These are phyloP conservation scores for Archegozetes longisetosus DNA, from an alignment of 1,140 invertebrate genomes.

Conservation along the genomic window DNA sequence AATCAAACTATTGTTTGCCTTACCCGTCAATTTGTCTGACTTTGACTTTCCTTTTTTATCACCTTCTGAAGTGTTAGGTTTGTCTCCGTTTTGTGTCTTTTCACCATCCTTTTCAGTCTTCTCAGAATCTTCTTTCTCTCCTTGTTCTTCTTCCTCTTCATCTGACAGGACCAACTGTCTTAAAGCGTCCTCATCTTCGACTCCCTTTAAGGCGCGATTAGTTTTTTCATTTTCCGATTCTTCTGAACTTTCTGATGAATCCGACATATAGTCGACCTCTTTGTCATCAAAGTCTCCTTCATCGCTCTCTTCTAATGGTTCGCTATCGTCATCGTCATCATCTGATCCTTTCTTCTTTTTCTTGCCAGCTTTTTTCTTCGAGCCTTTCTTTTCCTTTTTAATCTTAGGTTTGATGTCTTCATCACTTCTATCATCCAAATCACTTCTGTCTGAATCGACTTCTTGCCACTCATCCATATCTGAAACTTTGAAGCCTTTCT, in stretches of 20 bases:
- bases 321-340: slow-evolving; percentile 51
- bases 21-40: slow-evolving; percentile 20
- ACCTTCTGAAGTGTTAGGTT: slow-evolving; percentile 30
- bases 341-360: slow-evolving; percentile 59
- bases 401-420: slow-evolving; percentile 20
- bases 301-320: slow-evolving; percentile 86
- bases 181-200: slow-evolving; percentile 74
- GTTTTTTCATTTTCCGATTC: slow-evolving; percentile 49
- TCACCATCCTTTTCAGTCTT: slow-evolving; percentile 19
- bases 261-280: slow-evolving; percentile 46
- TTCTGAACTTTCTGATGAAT: slow-evolving; percentile 45
- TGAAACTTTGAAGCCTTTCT: slow-evolving; percentile 48
- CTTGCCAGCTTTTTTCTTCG: slow-evolving; percentile 19
- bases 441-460: slow-evolving; percentile 45
- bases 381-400: slow-evolving; percentile 12
- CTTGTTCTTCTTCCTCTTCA: slow-evolving; percentile 69
- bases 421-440: slow-evolving; percentile 3
- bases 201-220: slow-evolving; percentile 46
- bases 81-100: slow-evolving; percentile 21
- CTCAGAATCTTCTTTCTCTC: slow-evolving; percentile 29
- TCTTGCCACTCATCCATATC: slow-evolving; percentile 86
- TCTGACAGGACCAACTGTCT: slow-evolving; percentile 72
- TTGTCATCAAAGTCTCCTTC: slow-evolving; percentile 87
- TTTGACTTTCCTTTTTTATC: slow-evolving; percentile 20
- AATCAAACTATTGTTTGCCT: slow-evolving; percentile 16